These are phyloP conservation scores for Myotis brandtii DNA, from an alignment of 2,113 vertebrate species.

Conservation along the genomic window DNA sequence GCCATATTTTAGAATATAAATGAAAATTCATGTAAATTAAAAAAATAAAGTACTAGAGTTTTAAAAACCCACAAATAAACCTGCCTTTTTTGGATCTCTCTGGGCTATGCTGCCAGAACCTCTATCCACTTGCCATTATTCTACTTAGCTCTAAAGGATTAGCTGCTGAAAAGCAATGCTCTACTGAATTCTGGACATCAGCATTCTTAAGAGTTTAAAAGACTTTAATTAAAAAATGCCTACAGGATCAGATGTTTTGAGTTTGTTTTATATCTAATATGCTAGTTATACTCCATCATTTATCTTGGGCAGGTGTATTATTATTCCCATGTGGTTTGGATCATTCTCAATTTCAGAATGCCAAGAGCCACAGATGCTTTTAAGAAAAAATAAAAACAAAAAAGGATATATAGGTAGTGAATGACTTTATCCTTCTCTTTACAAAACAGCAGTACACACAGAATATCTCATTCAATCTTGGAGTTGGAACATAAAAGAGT, in stretches of 20 bases:
- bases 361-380: background rate
- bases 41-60: background rate
- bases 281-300: background rate
- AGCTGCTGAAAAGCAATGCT: background rate
- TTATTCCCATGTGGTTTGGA: background rate
- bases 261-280: background rate
- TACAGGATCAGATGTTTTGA: background rate
- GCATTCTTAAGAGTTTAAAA: background rate
- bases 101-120: background rate
- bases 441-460: background rate
- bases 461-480: background rate
- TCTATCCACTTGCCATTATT: background rate
- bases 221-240: slow-evolving; percentile 26
- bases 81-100: background rate
- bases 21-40: background rate
- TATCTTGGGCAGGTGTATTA: background rate
- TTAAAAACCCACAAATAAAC: background rate
- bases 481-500: background rate
- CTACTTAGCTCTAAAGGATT: background rate
- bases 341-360: slow-evolving; percentile 32
- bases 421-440: background rate
- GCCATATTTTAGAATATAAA: background rate
- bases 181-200: background rate
- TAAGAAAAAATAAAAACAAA: background rate
- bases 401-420: background rate